Base-by-base conservation (phyloP, 2,797 vertebrate species). In the Falco peregrinus region DNA sequence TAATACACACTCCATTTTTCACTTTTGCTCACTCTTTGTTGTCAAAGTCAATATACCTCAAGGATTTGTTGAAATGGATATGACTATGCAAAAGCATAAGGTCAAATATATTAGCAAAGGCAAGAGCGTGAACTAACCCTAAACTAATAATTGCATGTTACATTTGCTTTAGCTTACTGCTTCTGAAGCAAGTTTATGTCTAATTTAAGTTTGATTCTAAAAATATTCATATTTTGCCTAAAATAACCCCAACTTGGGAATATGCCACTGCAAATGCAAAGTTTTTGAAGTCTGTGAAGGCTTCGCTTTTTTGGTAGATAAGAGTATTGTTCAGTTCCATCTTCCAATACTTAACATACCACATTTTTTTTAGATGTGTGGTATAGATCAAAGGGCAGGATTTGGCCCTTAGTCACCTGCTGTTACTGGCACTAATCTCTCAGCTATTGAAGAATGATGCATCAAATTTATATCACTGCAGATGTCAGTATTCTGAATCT, bases 141-240 rank as follows among this genome's bases (percentile, higher is more conserved):
- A 88, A 82, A 59, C 48, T 3, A 4, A 31, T 90, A 84, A 77
- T 31, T 84, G 37, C 48, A 43, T 60, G 68, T 92, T 92, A 43
- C 8, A 31, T 82, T 95, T 92, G 37, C 65, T 93, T 85, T 93
- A 64, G 56, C 63, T 79, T 59, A 82, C 41, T 84, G 60, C 53
- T 88, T 95, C 60, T 71, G 75, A 93, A 70, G 51, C 63, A 89
- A 90, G 57, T 35, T 89, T 85, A 41, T 68, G 41, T 93, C 84
- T 96, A 80, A 92, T 82, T 96, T 85, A 87, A 95, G 60, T 54
- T 85, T 64, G 50, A 70, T 90, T 91, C 88, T 96, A 96, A 95
- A 96, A 93, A 87, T 94, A 93, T 12, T 80, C 21, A 2, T 83
- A 69, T 93, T 89, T 85, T 61, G 75, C 88, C 92, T 93, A 89